Evolutionary conservation across 2,113 vertebrate genomes (phyloP), one percentile per base, ranked within the genome.

Genomic region (Nanorana parkeri): DNA sequence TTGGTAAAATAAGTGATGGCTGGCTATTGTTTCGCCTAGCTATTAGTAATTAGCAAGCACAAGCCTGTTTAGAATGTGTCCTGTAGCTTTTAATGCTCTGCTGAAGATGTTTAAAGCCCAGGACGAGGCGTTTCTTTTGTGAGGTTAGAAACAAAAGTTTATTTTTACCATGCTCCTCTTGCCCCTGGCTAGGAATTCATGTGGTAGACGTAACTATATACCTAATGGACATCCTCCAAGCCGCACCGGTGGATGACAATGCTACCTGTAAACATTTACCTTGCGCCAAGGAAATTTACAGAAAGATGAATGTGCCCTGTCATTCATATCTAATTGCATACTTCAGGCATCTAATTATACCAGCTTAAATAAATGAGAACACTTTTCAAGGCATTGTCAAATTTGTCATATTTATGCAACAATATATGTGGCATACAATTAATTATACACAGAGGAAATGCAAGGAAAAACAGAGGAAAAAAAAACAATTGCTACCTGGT

Each of bases 311-410:
- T 82, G 71, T 55, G 69, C 36, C 51, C 51, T 82, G 80, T 75
- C 80, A 75, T 67, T 66, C 51, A 55, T 58, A 66, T 58, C 69
- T 82, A 82, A 82, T 82, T 82, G 80, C 47, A 55, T 32, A 74
- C 8, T 81, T 82, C 26, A 24, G 15, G 69, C 63, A 68, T 75
- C 71, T 82, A 82, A 82, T 82, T 82, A 75, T 75, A 58, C 17
- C 52, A 16, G 51, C 52, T 54, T 61, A 63, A 80, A 63, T 63
- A 71, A 71, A 71, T 26, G 78, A 71, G 68, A 23, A 29, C 54
- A 23, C 21, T 26, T 74, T 65, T 65, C n/a, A 55, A 81, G 56
- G 17, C 41, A 28, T 60, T 52, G 29, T 36, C 26, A n/a, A 52
- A 72, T 54, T 61, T 81, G 41, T 67, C 58, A 73, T 75, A 67